These are phyloP conservation scores for Loxodonta africana DNA, from an alignment of 2,113 vertebrate genomes.

Conservation along the genomic window DNA sequence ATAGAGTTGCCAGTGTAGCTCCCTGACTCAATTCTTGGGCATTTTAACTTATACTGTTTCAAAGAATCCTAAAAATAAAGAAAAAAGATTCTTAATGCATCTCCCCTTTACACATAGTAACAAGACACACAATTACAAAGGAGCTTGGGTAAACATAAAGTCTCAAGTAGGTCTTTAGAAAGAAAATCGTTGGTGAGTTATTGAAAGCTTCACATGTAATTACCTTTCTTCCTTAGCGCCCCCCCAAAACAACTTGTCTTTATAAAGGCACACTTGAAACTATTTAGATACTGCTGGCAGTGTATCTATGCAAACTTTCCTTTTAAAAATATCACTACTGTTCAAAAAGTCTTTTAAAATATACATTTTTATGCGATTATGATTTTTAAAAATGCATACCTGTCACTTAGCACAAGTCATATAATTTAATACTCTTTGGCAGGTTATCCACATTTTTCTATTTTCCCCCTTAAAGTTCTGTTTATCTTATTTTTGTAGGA, in stretches of 20 bases:
- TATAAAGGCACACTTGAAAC: slow-evolving; percentile 62
- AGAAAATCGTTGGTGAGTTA: slow-evolving; percentile 31
- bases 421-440: background rate
- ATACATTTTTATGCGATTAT: background rate
- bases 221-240: background rate
- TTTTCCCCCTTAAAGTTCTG: slow-evolving; percentile 75
- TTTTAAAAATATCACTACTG: background rate
- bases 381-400: slow-evolving; percentile 25
- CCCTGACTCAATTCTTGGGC: background rate
- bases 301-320: slow-evolving; percentile 63
- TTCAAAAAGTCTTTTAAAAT: background rate
- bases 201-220: slow-evolving; percentile 41
- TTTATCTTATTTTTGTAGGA: slow-evolving; percentile 51
- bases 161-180: slow-evolving; percentile 55
- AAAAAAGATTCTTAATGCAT: slow-evolving; percentile 55
- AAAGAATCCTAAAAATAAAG: slow-evolving; percentile 52
- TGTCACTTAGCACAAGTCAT: background rate
- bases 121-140: background rate
- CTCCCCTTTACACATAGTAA: background rate
- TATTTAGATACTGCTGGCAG: background rate
- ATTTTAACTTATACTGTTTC: slow-evolving; percentile 61
- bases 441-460: slow-evolving; percentile 38
- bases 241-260: slow-evolving; percentile 22
- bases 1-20: slow-evolving; percentile 47
- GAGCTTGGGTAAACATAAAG: slow-evolving; percentile 29